A percentile compares a stretch with the other conserved stretches of the same genome.
phyloP scores from a whole-genome alignment of 2,113 vertebrate genomes.

The Phaetusa simplex region DNA sequence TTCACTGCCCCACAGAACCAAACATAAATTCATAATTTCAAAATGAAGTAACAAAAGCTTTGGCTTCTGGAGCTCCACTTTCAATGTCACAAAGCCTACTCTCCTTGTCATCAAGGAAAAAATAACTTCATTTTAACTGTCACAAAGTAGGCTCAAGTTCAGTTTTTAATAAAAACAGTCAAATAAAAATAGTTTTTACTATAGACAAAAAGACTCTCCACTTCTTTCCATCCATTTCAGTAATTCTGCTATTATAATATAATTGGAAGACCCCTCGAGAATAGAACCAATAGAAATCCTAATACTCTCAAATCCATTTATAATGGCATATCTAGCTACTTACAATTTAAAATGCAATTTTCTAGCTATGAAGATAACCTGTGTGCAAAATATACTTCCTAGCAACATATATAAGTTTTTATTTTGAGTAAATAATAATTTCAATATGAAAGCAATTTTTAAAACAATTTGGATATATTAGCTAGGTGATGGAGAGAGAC shows the following conservation, averaged over 20 bases:
- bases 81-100: background rate
- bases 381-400: background rate
- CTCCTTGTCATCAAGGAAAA: background rate
- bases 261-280: background rate
- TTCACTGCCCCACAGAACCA: background rate
- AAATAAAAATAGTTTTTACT: background rate
- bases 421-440: background rate
- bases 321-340: background rate
- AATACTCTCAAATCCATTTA: background rate
- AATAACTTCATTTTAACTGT: background rate
- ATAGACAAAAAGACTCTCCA: background rate
- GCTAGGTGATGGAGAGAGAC: background rate
- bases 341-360: conserved; percentile 39
- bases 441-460: background rate
- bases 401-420: background rate
- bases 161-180: background rate
- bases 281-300: background rate
- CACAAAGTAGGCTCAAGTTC: background rate
- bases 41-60: background rate
- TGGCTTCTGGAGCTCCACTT: background rate
- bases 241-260: background rate
- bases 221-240: background rate
- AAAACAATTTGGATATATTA: background rate
- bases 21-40: background rate
- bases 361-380: background rate